Conservation (phyloP, 2,797 vertebrate genomes). For the Anguilla megastoma region DNA sequence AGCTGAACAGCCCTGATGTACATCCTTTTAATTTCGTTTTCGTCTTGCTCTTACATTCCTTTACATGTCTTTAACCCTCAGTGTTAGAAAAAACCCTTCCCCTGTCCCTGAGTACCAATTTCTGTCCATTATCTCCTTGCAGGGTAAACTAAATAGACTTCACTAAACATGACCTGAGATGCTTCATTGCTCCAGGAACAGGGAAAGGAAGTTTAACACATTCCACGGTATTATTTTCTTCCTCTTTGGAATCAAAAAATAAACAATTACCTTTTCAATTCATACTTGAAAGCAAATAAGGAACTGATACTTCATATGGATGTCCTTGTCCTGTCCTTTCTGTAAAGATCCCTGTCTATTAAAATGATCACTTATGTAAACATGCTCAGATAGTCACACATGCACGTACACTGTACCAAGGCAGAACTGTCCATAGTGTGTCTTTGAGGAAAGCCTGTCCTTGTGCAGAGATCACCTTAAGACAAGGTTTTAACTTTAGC, state of each 20-base stretch:
- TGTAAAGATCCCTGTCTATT: not conserved
- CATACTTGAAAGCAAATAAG: conserved; percentile 42
- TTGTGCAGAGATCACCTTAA: conserved; percentile 40
- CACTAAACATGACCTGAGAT: not conserved
- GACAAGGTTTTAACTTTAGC: conserved; percentile 17
- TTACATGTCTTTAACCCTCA: conserved; percentile 53
- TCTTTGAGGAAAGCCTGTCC: conserved; percentile 47
- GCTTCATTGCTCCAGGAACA: not conserved
- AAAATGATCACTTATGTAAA: not conserved
- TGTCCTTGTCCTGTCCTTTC: not conserved
- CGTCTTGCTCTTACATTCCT: conserved; percentile 57
- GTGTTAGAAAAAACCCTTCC: conserved; percentile 37
- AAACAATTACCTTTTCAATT: conserved; percentile 36
- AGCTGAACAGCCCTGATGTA: not conserved
- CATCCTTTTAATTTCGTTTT: conserved; percentile 65
- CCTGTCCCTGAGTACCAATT: conserved; percentile 37
- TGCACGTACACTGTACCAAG: not conserved
- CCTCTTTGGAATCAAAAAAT: conserved; percentile 32
- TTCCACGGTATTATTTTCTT: conserved; percentile 44
- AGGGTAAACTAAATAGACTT: not conserved
- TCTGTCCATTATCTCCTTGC: not conserved
- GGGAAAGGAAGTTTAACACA: not conserved
- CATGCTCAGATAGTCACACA: not conserved
- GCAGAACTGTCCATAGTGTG: conserved; percentile 13
- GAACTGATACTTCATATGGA: conserved; percentile 35